Conservation (phyloP, 2,797 vertebrate genomes). For the Argyrosomus regius region DNA sequence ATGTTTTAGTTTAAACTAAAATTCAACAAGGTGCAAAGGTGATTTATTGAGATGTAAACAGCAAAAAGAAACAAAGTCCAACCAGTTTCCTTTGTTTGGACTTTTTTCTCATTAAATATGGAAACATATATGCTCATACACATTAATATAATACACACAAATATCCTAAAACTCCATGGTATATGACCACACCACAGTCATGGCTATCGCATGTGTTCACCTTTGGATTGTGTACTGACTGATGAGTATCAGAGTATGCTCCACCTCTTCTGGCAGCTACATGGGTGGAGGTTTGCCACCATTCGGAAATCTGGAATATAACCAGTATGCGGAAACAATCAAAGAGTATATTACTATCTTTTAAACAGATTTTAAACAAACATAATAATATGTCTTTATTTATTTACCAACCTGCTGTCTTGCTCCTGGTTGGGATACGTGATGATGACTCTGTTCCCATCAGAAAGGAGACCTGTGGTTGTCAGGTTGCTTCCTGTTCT, state of each 20-base stretch:
- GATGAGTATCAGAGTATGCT: neutral
- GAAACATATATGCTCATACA: neutral
- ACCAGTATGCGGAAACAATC: conserved; percentile 14
- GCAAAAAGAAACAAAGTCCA: neutral
- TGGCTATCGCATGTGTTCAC: conserved; percentile 1
- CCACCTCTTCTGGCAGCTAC: conserved; percentile 47
- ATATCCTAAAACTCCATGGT: neutral
- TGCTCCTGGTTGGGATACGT: conserved; percentile 72
- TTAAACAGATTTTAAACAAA: conserved; percentile 21
- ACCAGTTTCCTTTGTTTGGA: neutral
- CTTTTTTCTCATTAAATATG: conserved; percentile 11
- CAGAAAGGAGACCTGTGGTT: conserved; percentile 70
- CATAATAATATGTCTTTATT: neutral
- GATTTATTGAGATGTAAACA: conserved; percentile 21
- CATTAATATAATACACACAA: neutral
- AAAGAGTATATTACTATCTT: neutral
- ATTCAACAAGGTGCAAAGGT: neutral
- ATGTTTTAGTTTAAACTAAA: conserved; percentile 26
- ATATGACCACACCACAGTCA: neutral
- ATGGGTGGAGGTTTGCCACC: conserved; percentile 66
- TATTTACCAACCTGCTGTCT: conserved; percentile 76
- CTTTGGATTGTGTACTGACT: neutral
- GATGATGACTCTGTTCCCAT: conserved; percentile 60
- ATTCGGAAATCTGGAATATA: conserved; percentile 76
- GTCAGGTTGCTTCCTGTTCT: conserved; percentile 75